Base-by-base conservation (phyloP, 2,113 vertebrate species). In the Ictalurus punctatus region DNA sequence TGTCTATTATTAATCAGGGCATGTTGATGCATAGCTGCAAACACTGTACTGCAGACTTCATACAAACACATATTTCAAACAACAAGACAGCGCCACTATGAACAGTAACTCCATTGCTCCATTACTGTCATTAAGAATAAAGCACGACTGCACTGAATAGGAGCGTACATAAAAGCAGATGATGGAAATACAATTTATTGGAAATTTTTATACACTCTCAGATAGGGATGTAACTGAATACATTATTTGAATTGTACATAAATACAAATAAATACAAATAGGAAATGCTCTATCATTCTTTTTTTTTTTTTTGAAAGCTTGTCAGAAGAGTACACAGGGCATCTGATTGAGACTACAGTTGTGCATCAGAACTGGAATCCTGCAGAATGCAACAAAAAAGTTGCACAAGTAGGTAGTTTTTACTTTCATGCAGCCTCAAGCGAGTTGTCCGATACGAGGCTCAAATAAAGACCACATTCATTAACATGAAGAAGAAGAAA, bases 211-310 rank as follows among this genome's bases (percentile, higher is more conserved):
- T 34, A 59, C 79, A 58, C 4, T 54, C 37, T 76, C 25, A 79
- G 25, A 52, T 76, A 76, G 76, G 17, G n/a, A 21, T 82, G 54
- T 21, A 30, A 82, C n/a, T 6, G 0, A 21, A 58, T 34, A 34
- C 79, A 59, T 58, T 10, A 30, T 21, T 58, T 4, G 1, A n/a
- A 79, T 6, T 27, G 13, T 52, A 82, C 78, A 81, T 82, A 34
- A 82, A 81, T 81, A 79, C 44, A 76, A 76, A 37, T 27, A 78
- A 76, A 37, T 27, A 78, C 65, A 37, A 73, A 48, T 40, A 76
- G 13, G 2, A 79, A 7, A 80, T 80, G 5, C 27, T 30, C 16
- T 1, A 7, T 17, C 6, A 12, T 30, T n/a, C 14, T 56, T 34
- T n/a, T 81, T 14, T 76, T 76, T 23, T 4, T 52, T 52, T 27